Conservation (phyloP, 2,113 vertebrate genomes). For the Oreocharis arfaki region DNA sequence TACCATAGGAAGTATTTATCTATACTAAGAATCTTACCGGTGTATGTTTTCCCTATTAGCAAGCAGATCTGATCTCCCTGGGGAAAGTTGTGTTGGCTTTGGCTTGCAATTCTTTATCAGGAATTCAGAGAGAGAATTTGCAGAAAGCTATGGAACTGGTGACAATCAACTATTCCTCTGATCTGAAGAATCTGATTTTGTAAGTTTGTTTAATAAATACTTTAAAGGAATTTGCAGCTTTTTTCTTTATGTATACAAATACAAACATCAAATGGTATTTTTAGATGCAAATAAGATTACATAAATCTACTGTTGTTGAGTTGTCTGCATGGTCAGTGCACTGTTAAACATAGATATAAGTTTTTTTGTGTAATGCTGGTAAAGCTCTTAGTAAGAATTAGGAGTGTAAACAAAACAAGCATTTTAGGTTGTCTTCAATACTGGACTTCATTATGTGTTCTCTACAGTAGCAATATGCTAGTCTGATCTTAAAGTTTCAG, state of each 20-base stretch:
- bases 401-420: neutral
- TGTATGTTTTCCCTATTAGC: constrained; percentile 77
- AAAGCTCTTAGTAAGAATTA: neutral
- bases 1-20: neutral
- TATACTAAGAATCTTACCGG: neutral
- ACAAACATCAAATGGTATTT: neutral
- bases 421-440: neutral
- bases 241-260: neutral
- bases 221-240: neutral
- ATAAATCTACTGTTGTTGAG: neutral
- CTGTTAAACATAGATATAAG: neutral
- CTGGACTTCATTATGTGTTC: neutral
- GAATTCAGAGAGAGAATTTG: constrained; percentile 98
- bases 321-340: neutral
- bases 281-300: neutral
- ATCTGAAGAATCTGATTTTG: constrained; percentile 99
- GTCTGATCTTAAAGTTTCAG: neutral
- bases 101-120: constrained; percentile 97
- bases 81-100: constrained; percentile 98
- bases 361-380: neutral
- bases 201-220: constrained; percentile 70
- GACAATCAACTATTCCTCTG: constrained; percentile 99
- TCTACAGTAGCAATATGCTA: neutral
- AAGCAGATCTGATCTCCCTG: constrained; percentile 98
- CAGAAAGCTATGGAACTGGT: constrained; percentile 99